phyloP scores from a whole-genome alignment of 2,888 invertebrate genomes.

The Cheilosia urbana region DNA sequence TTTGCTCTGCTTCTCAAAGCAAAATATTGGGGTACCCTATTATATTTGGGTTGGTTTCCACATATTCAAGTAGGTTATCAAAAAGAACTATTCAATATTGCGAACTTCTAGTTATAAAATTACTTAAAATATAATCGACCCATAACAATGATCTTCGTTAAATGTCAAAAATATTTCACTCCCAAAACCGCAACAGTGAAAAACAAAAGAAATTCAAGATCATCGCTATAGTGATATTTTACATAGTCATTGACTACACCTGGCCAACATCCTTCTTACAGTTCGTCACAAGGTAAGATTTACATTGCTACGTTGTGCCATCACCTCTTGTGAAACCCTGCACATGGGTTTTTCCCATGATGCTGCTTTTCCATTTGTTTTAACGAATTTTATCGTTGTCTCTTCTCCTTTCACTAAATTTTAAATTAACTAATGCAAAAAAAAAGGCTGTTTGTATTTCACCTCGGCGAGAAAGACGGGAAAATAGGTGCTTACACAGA shows the following conservation, averaged over 20 bases:
- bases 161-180: too few species aligned
- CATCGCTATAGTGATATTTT: too few species aligned
- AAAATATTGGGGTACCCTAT: too few species aligned
- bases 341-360: conserved; percentile 10
- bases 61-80: too few species aligned
- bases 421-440: conserved; percentile 42
- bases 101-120: too few species aligned
- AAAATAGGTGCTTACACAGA: conserved; percentile 25
- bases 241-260: neutral
- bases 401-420: conserved; percentile 62
- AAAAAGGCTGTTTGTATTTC: conserved; percentile 1
- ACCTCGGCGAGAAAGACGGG: conserved; percentile 7
- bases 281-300: neutral
- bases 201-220: too few species aligned
- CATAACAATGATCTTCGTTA: too few species aligned
- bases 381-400: conserved; percentile 20
- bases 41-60: too few species aligned
- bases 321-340: conserved; percentile 16
- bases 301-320: neutral
- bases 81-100: too few species aligned
- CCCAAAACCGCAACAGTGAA: too few species aligned
- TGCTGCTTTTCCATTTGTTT: conserved; percentile 19
- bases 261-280: neutral
- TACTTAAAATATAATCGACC: too few species aligned
- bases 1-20: too few species aligned